Percentiles rank a stretch among this genome's conserved stretches.
Evolutionary conservation across 2,113 vertebrate genomes (phyloP).

Genomic region (Butorides virescens): DNA sequence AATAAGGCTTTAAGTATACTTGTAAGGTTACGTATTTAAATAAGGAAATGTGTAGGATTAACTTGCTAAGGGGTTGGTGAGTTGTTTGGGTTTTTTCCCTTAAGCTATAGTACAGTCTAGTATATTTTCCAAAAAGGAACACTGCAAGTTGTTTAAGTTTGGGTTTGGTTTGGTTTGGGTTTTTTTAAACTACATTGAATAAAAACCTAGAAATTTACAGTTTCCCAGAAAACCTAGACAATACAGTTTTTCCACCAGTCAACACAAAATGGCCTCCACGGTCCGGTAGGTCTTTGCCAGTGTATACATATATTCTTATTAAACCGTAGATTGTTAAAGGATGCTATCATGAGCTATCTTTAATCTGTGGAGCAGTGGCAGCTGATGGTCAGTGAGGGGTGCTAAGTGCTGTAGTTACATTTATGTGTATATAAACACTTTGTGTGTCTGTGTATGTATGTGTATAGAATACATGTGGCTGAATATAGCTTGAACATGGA

Average conservation of each 20-base stretch:
- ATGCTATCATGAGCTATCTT: not conserved
- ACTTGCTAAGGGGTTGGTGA: not conserved
- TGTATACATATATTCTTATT: not conserved
- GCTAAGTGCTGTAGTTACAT: not conserved
- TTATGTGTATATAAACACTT: not conserved
- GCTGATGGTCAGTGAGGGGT: not conserved
- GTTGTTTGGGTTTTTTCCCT: not conserved
- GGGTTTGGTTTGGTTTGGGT: no score
- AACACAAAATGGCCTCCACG: not conserved
- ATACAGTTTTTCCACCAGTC: not conserved
- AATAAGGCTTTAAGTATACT: not conserved
- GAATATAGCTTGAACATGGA: not conserved
- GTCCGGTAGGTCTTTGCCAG: not conserved
- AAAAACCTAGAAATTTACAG: not conserved
- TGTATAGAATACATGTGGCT: not conserved
- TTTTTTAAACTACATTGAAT: not conserved
- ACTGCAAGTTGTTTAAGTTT: not conserved
- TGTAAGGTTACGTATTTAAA: not conserved
- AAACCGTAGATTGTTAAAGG: not conserved
- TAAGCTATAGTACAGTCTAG: not conserved
- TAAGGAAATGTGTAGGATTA: not conserved
- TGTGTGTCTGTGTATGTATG: accelerated
- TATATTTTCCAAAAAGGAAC: not conserved
- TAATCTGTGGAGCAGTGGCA: not conserved
- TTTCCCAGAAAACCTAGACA: not conserved